These are phyloP conservation scores for Zonitis immaculata DNA, from an alignment of 2,888 invertebrate genomes.

Conservation along the genomic window DNA sequence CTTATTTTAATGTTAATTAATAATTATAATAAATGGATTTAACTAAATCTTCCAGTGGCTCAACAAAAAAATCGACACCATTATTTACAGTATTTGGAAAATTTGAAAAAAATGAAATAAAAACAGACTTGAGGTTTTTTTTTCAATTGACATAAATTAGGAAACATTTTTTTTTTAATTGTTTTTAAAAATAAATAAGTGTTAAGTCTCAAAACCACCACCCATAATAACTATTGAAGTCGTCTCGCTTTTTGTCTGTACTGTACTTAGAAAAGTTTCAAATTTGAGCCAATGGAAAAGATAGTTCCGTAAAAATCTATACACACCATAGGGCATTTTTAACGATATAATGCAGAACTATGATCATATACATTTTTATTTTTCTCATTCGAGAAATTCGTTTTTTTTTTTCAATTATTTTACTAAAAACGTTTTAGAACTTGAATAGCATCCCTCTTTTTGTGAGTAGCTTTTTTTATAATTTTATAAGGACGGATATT, in stretches of 20 bases:
- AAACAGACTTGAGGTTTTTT: conserved; percentile 34
- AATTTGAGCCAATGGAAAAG: conserved; percentile 48
- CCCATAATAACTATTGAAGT: conserved; percentile 37
- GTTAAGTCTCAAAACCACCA: conserved; percentile 43
- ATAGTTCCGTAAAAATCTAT: conserved; percentile 34
- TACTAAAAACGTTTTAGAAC: conserved; percentile 26
- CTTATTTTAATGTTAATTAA: conserved; percentile 39
- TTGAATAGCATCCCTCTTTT: conserved; percentile 16
- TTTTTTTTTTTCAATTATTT: conserved; percentile 25
- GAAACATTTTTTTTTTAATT: conserved; percentile 18
- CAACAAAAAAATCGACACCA: conserved; percentile 21
- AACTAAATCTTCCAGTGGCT: conserved; percentile 48
- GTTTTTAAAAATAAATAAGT: conserved; percentile 29
- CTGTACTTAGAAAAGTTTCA: conserved; percentile 30
- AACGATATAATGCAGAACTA: no score
- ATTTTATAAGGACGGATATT: conserved; percentile 32
- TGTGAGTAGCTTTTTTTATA: conserved; percentile 33
- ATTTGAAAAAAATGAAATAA: background rate
- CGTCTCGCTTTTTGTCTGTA: conserved; percentile 42
- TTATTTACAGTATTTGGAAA: conserved; percentile 34
- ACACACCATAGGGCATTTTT: conserved; percentile 16
- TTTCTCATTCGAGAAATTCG: conserved; percentile 21
- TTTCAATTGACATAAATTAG: conserved; percentile 12
- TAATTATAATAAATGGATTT: conserved; percentile 22
- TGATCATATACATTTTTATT: conserved; percentile 29